Base-by-base conservation (phyloP, 2,113 vertebrate genomes). In the Serinus canaria region DNA sequence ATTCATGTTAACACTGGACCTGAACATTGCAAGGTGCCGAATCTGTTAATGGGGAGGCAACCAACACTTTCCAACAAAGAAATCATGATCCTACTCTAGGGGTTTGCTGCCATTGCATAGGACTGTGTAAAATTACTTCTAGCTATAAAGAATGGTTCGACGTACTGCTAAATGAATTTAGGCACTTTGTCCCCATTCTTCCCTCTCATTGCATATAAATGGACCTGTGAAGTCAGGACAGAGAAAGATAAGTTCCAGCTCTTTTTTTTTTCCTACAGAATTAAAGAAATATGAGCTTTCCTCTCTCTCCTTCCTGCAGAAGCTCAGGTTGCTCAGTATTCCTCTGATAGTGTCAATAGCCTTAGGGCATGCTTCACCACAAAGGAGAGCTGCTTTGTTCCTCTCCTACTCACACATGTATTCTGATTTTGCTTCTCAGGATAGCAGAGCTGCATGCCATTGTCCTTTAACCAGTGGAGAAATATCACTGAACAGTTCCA, bases 1-100 rank as follows among this genome's bases (percentile, higher is more conserved):
- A 83, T 87, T 95, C 75, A 25, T 89, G 82, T 94, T 96, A 78
- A 88, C 84, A 62, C n/a, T 83, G 59, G 53, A 84, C 83, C 80
- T 0, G 1, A 90, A 68, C 70, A 69, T 46, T 72, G 53, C 59
- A 75, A 90, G 59, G 76, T 84, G 62, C 62, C 81, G 64, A 94
- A 83, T 70, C 27, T 89, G 41, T 78, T 58, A 69, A 87, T 5
- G 2, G 43, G 75, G 46, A 62, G 25, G 66, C 44, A 89, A 84
- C 56, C 7, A 72, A 41, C 21, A 15, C 28, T 92, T 96, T 89
- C 31, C 56, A 83, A 83, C 59, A 93, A 59, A 90, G 72, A 85
- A 83, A 94, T 64, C 24, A 19, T 24, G 24, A n/a, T 83, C 60
- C 14, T 76, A 8, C 43, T 83, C 53, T 33, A 33, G 30, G 39